Evolutionary conservation across 2,888 invertebrate species (phyloP).

Genomic region (Coelopa pilipes): DNA sequence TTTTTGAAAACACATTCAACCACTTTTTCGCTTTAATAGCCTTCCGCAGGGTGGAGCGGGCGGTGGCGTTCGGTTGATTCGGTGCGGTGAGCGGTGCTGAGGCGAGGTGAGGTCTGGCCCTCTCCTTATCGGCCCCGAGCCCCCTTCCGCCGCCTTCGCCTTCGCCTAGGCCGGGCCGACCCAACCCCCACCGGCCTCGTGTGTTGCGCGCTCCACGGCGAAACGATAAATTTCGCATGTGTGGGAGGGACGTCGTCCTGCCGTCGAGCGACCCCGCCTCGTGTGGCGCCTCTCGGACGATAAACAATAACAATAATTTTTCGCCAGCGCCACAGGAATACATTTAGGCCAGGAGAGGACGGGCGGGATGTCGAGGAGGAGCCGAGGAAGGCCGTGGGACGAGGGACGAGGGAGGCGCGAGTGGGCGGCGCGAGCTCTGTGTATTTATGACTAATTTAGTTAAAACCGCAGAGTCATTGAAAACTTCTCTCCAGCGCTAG

Average conservation of each 20-base stretch:
- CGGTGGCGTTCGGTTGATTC: background rate
- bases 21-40: constrained; percentile 1
- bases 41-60: background rate
- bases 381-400: no score
- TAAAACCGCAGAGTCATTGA: constrained; percentile 30
- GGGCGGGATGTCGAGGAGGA: background rate
- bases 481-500: background rate
- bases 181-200: background rate
- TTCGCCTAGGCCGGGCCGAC: background rate
- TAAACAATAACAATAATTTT: constrained; percentile 64
- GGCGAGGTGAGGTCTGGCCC: no score
- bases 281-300: constrained; percentile 50
- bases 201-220: background rate
- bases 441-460: constrained; percentile 35
- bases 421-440: constrained; percentile 16
- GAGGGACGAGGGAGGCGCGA: no score
- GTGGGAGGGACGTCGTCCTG: background rate
- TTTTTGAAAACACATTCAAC: constrained; percentile 29
- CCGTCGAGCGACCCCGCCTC: background rate
- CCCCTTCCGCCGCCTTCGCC: background rate
- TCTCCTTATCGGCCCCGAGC: no score
- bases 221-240: background rate
- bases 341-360: constrained; percentile 13
- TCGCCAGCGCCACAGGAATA: constrained; percentile 23
- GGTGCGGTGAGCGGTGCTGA: background rate